Percentiles rank a stretch among this genome's conserved stretches.
Evolutionary conservation across 2,888 invertebrate genomes (phyloP).

Genomic region (Neelides folsomi): DNA sequence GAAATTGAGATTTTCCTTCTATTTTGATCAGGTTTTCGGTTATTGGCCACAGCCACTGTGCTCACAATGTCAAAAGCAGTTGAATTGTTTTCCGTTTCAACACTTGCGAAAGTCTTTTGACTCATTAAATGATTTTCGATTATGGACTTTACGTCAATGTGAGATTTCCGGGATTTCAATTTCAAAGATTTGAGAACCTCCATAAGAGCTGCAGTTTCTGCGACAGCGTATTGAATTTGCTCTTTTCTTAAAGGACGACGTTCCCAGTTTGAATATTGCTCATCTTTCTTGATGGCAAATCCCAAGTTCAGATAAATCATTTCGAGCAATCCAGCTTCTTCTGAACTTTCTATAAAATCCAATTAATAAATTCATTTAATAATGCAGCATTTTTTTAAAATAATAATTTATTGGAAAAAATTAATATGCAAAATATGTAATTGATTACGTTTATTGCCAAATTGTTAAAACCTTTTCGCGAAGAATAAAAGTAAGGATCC

Average conservation of each 20-base stretch:
- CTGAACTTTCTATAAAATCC: not conserved
- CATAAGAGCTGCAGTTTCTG: slow-evolving; percentile 76
- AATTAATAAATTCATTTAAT: not conserved
- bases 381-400: not conserved
- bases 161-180: slow-evolving; percentile 1
- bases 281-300: slow-evolving; percentile 63
- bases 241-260: slow-evolving; percentile 61
- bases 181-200: slow-evolving; percentile 59
- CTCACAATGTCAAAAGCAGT: too few relatives aligned
- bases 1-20: too few relatives aligned
- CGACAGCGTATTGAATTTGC: slow-evolving; percentile 70
- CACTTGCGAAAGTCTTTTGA: too few relatives aligned
- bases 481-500: slow-evolving; percentile 7
- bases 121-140: too few relatives aligned
- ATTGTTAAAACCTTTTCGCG: not conserved
- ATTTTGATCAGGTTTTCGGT: too few relatives aligned
- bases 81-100: too few relatives aligned
- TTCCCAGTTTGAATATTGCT: slow-evolving; percentile 86
- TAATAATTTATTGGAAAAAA: slow-evolving; percentile 7
- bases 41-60: too few relatives aligned
- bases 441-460: not conserved
- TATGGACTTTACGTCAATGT: too few relatives aligned
- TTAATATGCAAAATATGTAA: not conserved
- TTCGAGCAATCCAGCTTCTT: slow-evolving; percentile 49
- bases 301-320: slow-evolving; percentile 65